Base-by-base conservation (phyloP, 2,888 invertebrate species). In the Dromius quadrimaculatus region DNA sequence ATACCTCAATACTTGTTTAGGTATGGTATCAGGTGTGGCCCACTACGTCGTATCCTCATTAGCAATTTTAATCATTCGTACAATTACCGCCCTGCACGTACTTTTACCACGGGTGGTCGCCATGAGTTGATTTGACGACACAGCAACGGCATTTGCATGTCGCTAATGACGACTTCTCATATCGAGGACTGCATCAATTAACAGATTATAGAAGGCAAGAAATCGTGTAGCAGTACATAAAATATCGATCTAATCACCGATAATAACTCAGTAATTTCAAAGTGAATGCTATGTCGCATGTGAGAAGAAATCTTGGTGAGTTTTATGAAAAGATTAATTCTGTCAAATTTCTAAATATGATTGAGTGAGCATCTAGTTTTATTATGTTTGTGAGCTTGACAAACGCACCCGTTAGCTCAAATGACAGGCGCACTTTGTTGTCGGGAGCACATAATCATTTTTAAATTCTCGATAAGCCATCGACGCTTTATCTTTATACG, bases 41-140 rank as follows among this genome's bases (percentile, higher is more conserved):
- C n/a, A 8, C 23, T 43, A 69, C 45, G 59, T 57, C 59, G 59
- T 59, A 28, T 54, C 15, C 59, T 69, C 68, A 69, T 69, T 69
- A 69, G 68, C 68, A 69, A 69, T 69, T 69, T 69, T 69, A 69
- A 69, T 69, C 68, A 69, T 69, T 69, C 32, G 32, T 69, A 61
- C 68, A 69, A 69, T 69, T 69, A 69, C 59, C 41, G 32, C 32
- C 11, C 8, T 47, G 47, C 9, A 22, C 22, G 47, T 47, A 47
- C 47, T 22, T 22, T 22, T 47, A 5, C 61, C 34, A 45, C 68
- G 68, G 68, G 68, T 69, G 68, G 68, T 69, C 68, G 36, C 20
- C 47, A 47, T n/a, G n/a, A n/a, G n/a, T n/a, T n/a, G 59, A 20
- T 17, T 17, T 59, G 59, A 36, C 59, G 59, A 59, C 59, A 36